These are phyloP conservation scores for Drosophila simulans DNA, from an alignment of 1,140 invertebrate genomes.

Conservation along the genomic window DNA sequence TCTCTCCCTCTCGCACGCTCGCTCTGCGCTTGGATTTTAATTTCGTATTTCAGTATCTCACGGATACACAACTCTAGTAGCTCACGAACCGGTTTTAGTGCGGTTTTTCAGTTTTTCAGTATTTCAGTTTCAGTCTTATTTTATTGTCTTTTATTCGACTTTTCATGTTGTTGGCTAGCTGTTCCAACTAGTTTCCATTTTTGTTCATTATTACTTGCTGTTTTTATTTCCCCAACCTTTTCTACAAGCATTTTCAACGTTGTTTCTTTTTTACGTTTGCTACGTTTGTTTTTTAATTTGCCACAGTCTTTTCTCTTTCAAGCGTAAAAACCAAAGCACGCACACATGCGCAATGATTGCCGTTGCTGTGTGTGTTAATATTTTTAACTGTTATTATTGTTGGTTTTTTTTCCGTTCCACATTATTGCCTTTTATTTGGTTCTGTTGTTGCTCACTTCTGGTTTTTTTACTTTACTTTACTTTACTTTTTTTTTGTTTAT, in stretches of 20 bases:
- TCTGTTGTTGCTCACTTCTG: conserved; percentile 50
- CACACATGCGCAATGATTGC: conserved; percentile 74
- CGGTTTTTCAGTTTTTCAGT: conserved; percentile 17
- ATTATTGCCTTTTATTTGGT: conserved; percentile 64
- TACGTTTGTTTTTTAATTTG: conserved; percentile 40
- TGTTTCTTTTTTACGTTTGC: background rate
- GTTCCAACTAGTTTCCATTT: conserved; percentile 65
- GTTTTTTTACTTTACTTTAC: conserved; percentile 5
- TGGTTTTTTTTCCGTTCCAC: conserved; percentile 55
- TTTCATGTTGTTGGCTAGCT: conserved; percentile 49
- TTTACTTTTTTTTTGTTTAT: conserved; percentile 64
- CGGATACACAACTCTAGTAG: conserved; percentile 57
- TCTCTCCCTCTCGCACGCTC: background rate
- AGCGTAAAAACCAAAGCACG: conserved; percentile 72
- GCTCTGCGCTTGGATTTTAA: conserved; percentile 28
- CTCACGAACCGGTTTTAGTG: conserved; percentile 68
- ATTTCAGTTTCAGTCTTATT: conserved; percentile 16
- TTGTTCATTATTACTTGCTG: conserved; percentile 77
- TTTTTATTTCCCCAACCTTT: conserved; percentile 73
- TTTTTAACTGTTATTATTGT: conserved; percentile 76
- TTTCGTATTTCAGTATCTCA: conserved; percentile 57
- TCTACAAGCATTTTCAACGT: conserved; percentile 47
- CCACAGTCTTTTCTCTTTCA: conserved; percentile 43
- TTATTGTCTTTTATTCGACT: conserved; percentile 35
- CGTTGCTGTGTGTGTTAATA: conserved; percentile 57